A percentile compares a stretch with the other conserved stretches of the same genome.
phyloP scores from a whole-genome alignment of 2,888 invertebrate species.

The Drosophila conformis region DNA sequence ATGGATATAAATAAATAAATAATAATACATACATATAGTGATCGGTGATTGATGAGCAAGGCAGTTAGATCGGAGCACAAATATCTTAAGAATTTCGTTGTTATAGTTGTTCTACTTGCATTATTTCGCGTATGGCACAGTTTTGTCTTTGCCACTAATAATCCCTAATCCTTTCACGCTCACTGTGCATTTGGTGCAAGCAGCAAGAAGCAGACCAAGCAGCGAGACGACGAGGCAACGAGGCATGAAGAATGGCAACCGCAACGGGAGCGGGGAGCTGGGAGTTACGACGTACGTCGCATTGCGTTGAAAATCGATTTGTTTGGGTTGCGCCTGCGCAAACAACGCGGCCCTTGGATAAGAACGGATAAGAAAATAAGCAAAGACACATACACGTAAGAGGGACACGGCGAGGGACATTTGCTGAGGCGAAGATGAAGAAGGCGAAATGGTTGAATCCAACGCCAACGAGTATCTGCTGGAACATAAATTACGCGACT shows the following conservation, averaged over 20 bases:
- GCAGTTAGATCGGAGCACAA: neutral
- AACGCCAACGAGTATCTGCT: constrained; percentile 83
- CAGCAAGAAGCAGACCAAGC: constrained; percentile 22
- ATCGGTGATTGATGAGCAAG: neutral
- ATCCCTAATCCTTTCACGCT: constrained; percentile 83
- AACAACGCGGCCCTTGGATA: constrained; percentile 80
- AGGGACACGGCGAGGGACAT: constrained; percentile 31
- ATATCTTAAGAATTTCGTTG: neutral
- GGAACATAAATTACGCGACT: constrained; percentile 84
- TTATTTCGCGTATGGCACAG: constrained; percentile 19
- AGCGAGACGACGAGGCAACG: constrained; percentile 18
- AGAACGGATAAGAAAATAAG: constrained; percentile 80
- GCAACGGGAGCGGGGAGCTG: constrained; percentile 17
- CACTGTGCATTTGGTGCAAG: constrained; percentile 74
- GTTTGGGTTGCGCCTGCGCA: constrained; percentile 84
- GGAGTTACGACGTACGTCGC: constrained; percentile 64
- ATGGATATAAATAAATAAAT: neutral
- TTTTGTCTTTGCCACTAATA: constrained; percentile 72
- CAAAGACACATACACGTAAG: constrained; percentile 65
- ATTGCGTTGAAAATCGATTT: constrained; percentile 84
- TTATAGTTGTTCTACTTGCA: constrained; percentile 3
- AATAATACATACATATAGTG: neutral
- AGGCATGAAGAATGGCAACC: constrained; percentile 31
- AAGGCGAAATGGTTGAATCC: constrained; percentile 51
- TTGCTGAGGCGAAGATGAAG: constrained; percentile 1